phyloP scores from a whole-genome alignment of 2,113 vertebrate species.

The Apodemus sylvaticus region DNA sequence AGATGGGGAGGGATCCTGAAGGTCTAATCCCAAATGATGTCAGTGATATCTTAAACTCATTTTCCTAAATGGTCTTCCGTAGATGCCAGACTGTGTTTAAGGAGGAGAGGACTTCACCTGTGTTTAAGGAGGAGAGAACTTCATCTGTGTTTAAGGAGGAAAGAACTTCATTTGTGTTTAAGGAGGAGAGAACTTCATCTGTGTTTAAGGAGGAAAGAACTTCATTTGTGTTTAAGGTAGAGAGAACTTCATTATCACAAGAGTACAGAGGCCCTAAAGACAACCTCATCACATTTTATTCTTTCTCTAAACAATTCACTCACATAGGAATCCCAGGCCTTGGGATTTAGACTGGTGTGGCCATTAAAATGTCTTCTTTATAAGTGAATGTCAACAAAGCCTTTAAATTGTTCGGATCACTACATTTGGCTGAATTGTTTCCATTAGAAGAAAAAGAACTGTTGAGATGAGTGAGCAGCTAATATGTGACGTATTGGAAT shows the following conservation, averaged over 20 bases:
- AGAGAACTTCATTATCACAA: not conserved
- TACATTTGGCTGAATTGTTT: not conserved
- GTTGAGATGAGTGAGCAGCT: not conserved
- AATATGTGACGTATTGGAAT: not conserved
- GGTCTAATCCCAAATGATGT: not conserved
- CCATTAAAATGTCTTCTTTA: slow-evolving; percentile 39
- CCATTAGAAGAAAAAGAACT: slow-evolving; percentile 1
- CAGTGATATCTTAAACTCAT: not conserved
- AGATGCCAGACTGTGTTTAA: not conserved
- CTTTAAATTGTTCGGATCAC: slow-evolving; percentile 40
- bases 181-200: not conserved
- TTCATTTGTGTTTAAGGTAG: too few relatives aligned
- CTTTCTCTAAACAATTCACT: not conserved
- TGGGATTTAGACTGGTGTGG: not conserved
- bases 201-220: too few relatives aligned
- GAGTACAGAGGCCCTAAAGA: not conserved
- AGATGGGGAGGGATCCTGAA: not conserved
- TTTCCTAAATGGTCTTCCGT: not conserved
- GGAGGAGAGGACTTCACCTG: too few relatives aligned
- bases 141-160: not conserved
- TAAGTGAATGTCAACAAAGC: not conserved
- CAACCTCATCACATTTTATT: not conserved
- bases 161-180: too few relatives aligned
- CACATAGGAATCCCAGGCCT: not conserved
- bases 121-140: too few relatives aligned